Conservation (phyloP, 2,113 vertebrate genomes). For the Myocastor coypus region DNA sequence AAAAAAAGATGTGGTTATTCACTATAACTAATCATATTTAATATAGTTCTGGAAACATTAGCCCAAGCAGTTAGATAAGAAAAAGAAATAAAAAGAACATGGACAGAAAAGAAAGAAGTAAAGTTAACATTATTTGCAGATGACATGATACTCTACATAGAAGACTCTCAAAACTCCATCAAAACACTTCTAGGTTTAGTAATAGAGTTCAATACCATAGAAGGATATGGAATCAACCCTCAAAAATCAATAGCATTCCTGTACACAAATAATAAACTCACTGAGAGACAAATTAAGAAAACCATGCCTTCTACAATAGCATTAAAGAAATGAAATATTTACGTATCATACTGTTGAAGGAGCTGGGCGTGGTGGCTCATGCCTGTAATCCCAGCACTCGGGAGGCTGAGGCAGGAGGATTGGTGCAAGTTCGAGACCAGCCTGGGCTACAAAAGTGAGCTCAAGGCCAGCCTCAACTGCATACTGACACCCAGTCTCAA, state of each 20-base stretch:
- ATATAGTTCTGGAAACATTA: neutral
- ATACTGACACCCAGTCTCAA: no score
- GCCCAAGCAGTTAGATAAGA: neutral
- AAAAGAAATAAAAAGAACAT: neutral
- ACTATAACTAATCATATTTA: neutral
- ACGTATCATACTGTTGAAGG: no score
- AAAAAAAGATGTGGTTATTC: no score
- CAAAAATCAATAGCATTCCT: neutral
- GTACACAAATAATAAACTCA: neutral
- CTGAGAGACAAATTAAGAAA: neutral
- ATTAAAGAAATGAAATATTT: no score
- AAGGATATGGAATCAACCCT: neutral
- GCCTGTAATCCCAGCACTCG: no score
- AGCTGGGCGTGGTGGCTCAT: no score
- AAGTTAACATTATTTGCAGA: neutral
- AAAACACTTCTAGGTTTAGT: neutral
- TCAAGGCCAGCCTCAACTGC: no score
- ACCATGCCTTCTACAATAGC: no score
- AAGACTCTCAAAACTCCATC: neutral
- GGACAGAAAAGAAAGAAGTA: neutral
- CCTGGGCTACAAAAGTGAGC: no score
- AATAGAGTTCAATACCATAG: neutral
- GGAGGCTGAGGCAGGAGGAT: no score
- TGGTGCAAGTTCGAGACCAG: no score
- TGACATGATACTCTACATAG: neutral